phyloP scores from a whole-genome alignment of 2,797 vertebrate genomes.

The Lophotriccus pileatus region DNA sequence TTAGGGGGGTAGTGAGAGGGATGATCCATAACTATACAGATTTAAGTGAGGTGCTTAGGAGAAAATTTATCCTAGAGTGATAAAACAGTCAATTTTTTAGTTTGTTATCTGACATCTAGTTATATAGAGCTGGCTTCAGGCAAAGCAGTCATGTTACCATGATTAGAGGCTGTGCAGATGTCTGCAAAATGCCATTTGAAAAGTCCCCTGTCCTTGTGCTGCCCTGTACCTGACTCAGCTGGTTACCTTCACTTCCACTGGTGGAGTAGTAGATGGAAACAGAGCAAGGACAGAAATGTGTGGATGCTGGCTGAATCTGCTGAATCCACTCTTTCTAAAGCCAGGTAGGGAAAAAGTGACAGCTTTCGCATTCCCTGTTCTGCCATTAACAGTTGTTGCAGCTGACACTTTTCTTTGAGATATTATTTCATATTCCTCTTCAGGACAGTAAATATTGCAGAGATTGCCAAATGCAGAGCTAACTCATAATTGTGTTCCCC shows the following conservation, averaged over 20 bases:
- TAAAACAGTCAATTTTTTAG: background rate
- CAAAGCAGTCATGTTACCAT: background rate
- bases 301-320: rapidly evolving
- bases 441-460: background rate
- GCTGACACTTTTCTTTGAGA: background rate
- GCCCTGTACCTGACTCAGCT: background rate
- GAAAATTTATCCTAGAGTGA: background rate
- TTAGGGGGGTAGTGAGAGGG: background rate
- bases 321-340: background rate
- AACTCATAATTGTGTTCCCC: background rate
- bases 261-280: background rate
- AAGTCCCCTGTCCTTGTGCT: background rate
- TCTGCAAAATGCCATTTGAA: background rate
- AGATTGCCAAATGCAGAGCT: background rate
- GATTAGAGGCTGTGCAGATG: background rate
- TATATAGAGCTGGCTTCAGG: background rate
- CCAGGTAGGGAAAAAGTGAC: background rate
- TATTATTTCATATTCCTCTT: background rate
- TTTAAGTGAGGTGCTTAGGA: background rate
- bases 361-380: background rate
- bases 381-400: background rate
- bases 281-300: background rate
- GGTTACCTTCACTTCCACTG: background rate
- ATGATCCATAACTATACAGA: rapidly evolving
- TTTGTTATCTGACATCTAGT: background rate